A percentile compares a stretch with the other conserved stretches of the same genome.
Evolutionary conservation across 2,797 vertebrate genomes (phyloP).

Genomic region (Falco concolor): DNA sequence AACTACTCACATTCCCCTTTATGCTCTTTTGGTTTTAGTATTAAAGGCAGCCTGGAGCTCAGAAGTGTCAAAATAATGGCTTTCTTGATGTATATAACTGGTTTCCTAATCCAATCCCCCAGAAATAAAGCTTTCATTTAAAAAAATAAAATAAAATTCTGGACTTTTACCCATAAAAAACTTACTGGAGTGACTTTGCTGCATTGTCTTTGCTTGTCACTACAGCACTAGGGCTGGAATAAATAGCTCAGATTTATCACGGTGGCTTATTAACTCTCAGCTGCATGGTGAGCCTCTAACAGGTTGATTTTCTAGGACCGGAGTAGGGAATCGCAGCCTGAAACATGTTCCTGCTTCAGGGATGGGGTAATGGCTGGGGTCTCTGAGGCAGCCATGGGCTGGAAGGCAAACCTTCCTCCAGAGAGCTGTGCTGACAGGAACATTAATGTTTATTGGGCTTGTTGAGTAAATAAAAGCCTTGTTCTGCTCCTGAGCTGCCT

Average conservation of each 20-base stretch:
- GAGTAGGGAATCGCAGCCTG: not conserved
- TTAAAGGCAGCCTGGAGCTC: not conserved
- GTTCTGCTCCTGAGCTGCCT: not conserved
- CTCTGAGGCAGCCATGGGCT: not conserved
- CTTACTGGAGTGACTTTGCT: not conserved
- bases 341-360: not conserved
- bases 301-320: not conserved
- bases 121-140: not conserved
- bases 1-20: not conserved
- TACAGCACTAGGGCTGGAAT: not conserved
- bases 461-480: not conserved
- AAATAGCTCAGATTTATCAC: not conserved
- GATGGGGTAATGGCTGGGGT: not conserved
- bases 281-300: not conserved
- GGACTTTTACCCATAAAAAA: not conserved
- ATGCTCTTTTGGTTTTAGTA: not conserved
- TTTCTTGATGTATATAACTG: not conserved
- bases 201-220: not conserved
- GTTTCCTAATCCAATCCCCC: not conserved
- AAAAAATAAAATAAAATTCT: not conserved
- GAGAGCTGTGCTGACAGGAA: not conserved
- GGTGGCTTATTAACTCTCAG: not conserved
- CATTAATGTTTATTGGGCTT: not conserved
- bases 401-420: not conserved
- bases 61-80: not conserved